A percentile compares a stretch with the other conserved stretches of the same genome.
These are phyloP conservation scores for Eumaeus atala DNA, from an alignment of 1,140 invertebrate genomes.

Conservation along the genomic window DNA sequence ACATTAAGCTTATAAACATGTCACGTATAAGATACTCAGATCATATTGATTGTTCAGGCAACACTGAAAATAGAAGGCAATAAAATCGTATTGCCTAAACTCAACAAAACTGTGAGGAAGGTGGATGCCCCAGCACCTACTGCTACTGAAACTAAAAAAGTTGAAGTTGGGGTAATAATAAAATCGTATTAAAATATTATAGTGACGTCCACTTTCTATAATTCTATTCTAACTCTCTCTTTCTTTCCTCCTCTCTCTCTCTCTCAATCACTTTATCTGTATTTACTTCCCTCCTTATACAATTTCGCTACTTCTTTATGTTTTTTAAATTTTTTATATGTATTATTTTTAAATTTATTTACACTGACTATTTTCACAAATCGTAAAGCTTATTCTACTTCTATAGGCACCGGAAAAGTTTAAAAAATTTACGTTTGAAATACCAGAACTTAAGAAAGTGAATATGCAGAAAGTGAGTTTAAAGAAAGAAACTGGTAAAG, in stretches of 20 bases:
- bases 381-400: constrained; percentile 14
- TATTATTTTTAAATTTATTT: too few relatives aligned
- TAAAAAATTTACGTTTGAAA: constrained; percentile 12
- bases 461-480: constrained; percentile 11
- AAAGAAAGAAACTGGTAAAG: constrained; percentile 9
- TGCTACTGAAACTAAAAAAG: constrained; percentile 45
- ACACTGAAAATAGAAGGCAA: constrained; percentile 58
- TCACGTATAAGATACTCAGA: constrained; percentile 38
- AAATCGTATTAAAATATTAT: constrained; percentile 16
- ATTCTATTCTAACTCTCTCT: constrained; percentile 14
- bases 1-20: constrained; percentile 38
- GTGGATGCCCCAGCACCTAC: constrained; percentile 21
- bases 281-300: not conserved
- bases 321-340: not conserved
- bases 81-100: constrained; percentile 66
- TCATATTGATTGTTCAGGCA: constrained; percentile 58
- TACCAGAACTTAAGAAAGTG: constrained; percentile 17
- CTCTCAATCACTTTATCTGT: not conserved
- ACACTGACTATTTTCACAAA: not conserved
- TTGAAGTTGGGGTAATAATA: constrained; percentile 63
- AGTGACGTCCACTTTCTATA: constrained; percentile 32
- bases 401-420: constrained; percentile 14
- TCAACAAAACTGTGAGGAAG: constrained; percentile 66
- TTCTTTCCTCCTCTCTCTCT: constrained; percentile 2
- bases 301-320: constrained; percentile 2